Evolutionary conservation across 2,797 vertebrate species (phyloP), one percentile per base, ranked within the genome.

Genomic region (Lepidocolaptes lacrymiger): DNA sequence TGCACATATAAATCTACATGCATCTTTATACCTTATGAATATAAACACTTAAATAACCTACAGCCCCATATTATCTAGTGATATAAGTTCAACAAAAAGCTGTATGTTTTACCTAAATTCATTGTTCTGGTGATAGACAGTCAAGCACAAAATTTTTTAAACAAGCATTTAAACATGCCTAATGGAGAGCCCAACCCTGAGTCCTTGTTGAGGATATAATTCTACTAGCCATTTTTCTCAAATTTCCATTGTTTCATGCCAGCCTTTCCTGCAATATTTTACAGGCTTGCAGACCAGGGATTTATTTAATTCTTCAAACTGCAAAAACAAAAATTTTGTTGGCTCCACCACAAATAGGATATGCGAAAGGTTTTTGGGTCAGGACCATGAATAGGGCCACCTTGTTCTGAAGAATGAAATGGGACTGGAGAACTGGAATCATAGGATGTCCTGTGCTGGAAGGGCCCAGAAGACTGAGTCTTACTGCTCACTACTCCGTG

Each of bases 1-100:
- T 3, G 6, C 30, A 39, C 12, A 9, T 9, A 8, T 1, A 2
- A 21, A 30, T 30, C 26, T 76, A 56, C 18, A 9, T 55, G 0
- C 32, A 32, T n/a, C 18, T 43, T 69, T 12, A 48, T 39, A 39
- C 10, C 4, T 59, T 37, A 49, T 9, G 14, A 51, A 4, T 39
- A 14, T 12, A 71, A 83, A 48, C 11, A 66, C 37, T 44, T 61
- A 58, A 76, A 82, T 54, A 79, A 76, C 26, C 15, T 62, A 3
- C 51, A 74, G 17, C 13, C 20, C 23, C 20, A 52, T 63, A 63
- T 52, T 52, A 41, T 39, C 51, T 48, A 24, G 9, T 3, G 0
- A 71, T 63, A 34, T 4, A 32, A 69, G 77, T 36, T 41, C 23
- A 77, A 16, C 10, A 55, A 67, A 64, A 61, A 44, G 2, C 23